Conservation (phyloP, 2,888 invertebrate species). For the Conus canariensis region DNA sequence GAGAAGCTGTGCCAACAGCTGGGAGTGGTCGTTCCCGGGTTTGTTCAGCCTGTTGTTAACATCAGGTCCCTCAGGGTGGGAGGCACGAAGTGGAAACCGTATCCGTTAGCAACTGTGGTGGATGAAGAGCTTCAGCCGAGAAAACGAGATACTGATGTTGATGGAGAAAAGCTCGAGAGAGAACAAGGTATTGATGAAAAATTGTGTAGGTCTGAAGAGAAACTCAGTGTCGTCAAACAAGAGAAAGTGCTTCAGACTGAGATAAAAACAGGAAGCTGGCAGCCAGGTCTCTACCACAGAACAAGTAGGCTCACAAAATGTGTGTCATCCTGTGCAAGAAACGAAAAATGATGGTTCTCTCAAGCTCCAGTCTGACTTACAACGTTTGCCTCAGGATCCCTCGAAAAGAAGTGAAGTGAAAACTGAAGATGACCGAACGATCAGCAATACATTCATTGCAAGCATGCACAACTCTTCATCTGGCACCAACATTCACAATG, state of each 20-base stretch:
- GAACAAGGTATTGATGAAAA: neutral
- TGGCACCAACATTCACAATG: too few relatives aligned
- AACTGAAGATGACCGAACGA: neutral
- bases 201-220: neutral
- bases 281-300: neutral
- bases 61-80: slow-evolving; percentile 60
- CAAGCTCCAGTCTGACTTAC: neutral
- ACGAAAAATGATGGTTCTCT: neutral
- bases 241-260: neutral
- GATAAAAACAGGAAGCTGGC: neutral
- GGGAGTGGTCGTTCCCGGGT: slow-evolving; percentile 87
- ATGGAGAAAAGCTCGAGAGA: neutral
- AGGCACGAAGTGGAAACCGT: slow-evolving; percentile 50
- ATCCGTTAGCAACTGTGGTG: slow-evolving; percentile 1
- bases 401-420: neutral
- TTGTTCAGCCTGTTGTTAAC: slow-evolving; percentile 79
- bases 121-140: slow-evolving; percentile 41
- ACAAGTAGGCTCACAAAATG: too few relatives aligned
- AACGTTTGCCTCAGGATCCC: neutral
- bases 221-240: too few relatives aligned
- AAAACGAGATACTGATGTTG: neutral
- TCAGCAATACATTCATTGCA: neutral
- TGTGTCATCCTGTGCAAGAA: neutral
- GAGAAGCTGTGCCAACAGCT: slow-evolving; percentile 82
- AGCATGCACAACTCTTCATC: neutral